Evolutionary conservation across 2,888 invertebrate genomes (phyloP).

Genomic region (Torymus aiolomorphi): DNA sequence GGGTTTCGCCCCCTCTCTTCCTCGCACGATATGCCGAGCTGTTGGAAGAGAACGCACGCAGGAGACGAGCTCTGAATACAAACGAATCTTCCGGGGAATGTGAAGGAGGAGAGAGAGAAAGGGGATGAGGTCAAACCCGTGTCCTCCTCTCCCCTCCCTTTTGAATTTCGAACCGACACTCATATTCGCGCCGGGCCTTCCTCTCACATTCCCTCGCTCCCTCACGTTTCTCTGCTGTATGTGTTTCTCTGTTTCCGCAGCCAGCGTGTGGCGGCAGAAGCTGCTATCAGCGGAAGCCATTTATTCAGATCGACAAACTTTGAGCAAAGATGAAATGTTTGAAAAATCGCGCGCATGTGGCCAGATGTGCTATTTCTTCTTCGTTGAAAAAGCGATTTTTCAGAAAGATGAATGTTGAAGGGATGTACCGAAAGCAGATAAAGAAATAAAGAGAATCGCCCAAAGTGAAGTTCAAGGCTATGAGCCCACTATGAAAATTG

Average conservation of each 20-base stretch:
- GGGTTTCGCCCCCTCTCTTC: too few relatives aligned
- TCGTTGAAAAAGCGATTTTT: slow-evolving; percentile 25
- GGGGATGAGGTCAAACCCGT: background rate
- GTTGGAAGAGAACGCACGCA: too few relatives aligned
- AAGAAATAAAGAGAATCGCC: background rate
- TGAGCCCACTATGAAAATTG: too few relatives aligned
- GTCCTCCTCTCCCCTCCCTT: background rate
- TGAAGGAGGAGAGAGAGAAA: background rate
- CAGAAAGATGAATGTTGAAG: slow-evolving; percentile 6
- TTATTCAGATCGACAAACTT: slow-evolving; percentile 37
- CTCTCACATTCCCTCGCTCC: background rate
- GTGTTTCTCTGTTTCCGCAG: background rate
- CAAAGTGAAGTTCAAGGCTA: background rate
- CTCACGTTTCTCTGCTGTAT: background rate
- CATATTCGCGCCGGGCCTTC: background rate
- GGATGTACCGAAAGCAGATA: background rate
- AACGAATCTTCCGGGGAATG: slow-evolving; percentile 10
- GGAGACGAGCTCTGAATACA: slow-evolving; percentile 20
- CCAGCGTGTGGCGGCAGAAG: background rate
- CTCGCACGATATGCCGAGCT: too few relatives aligned
- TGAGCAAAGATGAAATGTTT: slow-evolving; percentile 15
- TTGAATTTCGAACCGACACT: slow-evolving; percentile 23
- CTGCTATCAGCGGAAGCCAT: slow-evolving; percentile 20
- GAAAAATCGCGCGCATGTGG: slow-evolving; percentile 19
- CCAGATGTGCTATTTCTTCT: background rate